Percentiles rank a stretch among this genome's conserved stretches.
Evolutionary conservation across 2,888 invertebrate genomes (phyloP).

Genomic region (Candidula unifasciata): DNA sequence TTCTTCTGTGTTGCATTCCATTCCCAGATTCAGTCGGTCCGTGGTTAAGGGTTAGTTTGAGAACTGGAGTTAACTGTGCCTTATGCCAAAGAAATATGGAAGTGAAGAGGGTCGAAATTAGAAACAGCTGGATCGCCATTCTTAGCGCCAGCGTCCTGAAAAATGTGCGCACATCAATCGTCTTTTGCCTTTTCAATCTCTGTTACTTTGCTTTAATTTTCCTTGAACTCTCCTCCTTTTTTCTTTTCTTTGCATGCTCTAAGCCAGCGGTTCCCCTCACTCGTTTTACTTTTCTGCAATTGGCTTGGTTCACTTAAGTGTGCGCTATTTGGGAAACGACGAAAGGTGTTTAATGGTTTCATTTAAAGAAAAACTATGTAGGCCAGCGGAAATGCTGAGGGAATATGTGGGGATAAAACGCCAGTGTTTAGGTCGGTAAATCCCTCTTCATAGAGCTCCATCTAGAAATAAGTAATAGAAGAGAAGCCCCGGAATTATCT

Average conservation of each 20-base stretch:
- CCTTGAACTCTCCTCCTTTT: conserved; percentile 9
- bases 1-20: neutral
- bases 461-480: no score
- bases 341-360: neutral
- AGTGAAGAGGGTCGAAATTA: conserved; percentile 35
- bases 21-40: neutral
- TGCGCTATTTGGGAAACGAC: neutral
- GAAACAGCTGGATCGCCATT: conserved; percentile 47
- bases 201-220: conserved; percentile 1
- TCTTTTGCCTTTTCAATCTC: conserved; percentile 10
- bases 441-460: no score
- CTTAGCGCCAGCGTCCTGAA: conserved; percentile 15
- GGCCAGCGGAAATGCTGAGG: neutral
- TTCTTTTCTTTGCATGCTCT: neutral
- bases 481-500: no score
- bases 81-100: conserved; percentile 41
- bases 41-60: neutral
- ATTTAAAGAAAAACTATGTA: neutral
- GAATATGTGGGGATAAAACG: neutral
- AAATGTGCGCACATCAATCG: conserved; percentile 28
- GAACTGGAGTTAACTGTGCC: conserved; percentile 4
- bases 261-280: neutral
- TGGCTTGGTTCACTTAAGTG: neutral
- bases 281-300: neutral
- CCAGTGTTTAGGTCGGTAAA: no score